Evolutionary conservation across 2,888 invertebrate species (phyloP).

Genomic region (Drepana falcataria): DNA sequence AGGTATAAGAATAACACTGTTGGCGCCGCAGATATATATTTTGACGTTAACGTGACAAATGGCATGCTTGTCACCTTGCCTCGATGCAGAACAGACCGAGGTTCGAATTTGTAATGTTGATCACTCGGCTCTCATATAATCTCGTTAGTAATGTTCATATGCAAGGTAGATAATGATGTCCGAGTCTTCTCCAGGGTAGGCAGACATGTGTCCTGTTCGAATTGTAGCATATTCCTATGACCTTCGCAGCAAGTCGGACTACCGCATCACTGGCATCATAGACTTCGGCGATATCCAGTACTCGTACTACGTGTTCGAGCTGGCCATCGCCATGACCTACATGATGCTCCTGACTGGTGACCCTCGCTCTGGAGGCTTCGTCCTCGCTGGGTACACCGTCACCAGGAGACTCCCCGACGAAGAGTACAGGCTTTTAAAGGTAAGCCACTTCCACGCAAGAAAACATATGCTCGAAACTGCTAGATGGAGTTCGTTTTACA

Average conservation of each 20-base stretch:
- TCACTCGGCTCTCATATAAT: no score
- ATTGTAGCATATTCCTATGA: neutral
- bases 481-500: neutral
- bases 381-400: constrained; percentile 87
- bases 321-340: constrained; percentile 90
- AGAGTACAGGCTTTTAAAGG: constrained; percentile 84
- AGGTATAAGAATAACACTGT: no score
- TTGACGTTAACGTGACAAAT: no score
- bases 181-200: no score
- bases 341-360: constrained; percentile 84
- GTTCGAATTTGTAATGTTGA: no score
- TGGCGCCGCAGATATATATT: no score
- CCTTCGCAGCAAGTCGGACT: constrained; percentile 55
- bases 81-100: no score
- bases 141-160: no score
- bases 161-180: no score
- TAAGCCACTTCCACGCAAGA: constrained; percentile 31
- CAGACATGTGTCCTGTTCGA: no score
- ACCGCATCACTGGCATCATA: constrained; percentile 83
- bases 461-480: no score
- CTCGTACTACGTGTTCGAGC: constrained; percentile 88
- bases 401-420: constrained; percentile 76
- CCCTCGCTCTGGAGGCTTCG: constrained; percentile 80
- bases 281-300: constrained; percentile 92
- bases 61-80: no score